These are phyloP conservation scores for Lophotriccus pileatus DNA, from an alignment of 2,797 vertebrate genomes.

Conservation along the genomic window DNA sequence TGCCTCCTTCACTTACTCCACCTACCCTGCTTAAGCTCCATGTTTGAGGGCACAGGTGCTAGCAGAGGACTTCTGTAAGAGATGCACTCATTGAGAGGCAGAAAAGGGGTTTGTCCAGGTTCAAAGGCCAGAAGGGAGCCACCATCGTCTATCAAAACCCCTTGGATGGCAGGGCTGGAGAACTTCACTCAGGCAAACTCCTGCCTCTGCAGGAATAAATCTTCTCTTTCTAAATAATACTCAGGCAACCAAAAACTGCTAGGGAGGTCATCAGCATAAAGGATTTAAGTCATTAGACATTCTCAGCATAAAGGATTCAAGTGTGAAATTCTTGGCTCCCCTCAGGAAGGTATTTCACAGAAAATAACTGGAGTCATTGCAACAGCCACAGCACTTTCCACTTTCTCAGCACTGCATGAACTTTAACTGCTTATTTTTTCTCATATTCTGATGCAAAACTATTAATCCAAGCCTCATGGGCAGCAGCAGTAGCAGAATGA, in stretches of 20 bases:
- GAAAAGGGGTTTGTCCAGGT: neutral
- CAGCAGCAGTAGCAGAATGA: neutral
- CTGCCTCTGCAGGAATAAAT: neutral
- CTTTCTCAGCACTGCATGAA: neutral
- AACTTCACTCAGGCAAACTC: neutral
- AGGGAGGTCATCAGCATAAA: neutral
- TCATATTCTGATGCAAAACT: neutral
- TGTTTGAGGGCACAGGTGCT: neutral
- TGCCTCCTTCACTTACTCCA: neutral
- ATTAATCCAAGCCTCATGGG: neutral
- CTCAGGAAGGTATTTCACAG: neutral
- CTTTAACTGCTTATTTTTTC: neutral
- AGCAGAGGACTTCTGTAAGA: neutral
- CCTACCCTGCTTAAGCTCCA: neutral
- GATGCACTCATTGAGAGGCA: neutral
- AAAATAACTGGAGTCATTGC: neutral
- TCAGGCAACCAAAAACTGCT: neutral
- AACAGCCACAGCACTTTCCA: neutral
- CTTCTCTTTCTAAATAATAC: neutral
- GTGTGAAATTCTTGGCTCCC: neutral
- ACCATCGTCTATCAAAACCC: neutral
- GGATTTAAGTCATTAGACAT: neutral
- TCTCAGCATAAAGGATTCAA: neutral
- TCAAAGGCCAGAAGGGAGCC: neutral
- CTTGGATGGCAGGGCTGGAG: neutral